phyloP scores from a whole-genome alignment of 2,888 invertebrate genomes.

The Campaea margaritaria region DNA sequence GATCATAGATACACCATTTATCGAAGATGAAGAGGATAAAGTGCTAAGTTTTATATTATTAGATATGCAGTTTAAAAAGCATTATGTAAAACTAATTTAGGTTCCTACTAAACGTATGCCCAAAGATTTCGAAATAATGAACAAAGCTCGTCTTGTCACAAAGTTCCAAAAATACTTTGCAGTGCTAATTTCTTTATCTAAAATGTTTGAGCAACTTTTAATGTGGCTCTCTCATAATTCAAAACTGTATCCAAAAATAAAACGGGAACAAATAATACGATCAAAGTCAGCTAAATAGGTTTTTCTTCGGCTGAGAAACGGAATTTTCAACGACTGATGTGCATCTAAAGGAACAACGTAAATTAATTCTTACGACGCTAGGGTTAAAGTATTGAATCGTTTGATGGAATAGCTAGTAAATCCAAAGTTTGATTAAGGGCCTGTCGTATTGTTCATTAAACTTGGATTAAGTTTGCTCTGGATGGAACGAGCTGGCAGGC shows the following conservation, averaged over 20 bases:
- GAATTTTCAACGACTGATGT: constrained; percentile 49
- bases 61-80: too few species aligned
- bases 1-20: too few species aligned
- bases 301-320: constrained; percentile 65
- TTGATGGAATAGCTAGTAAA: constrained; percentile 59
- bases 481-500: constrained; percentile 84
- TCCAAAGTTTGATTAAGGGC: constrained; percentile 85
- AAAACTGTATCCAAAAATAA: constrained; percentile 59
- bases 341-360: constrained; percentile 34
- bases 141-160: too few species aligned
- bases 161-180: too few species aligned
- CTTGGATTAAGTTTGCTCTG: constrained; percentile 85
- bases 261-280: constrained; percentile 81
- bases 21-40: too few species aligned
- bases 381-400: constrained; percentile 53
- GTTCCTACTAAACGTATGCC: too few species aligned
- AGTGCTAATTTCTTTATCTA: too few species aligned
- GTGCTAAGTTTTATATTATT: too few species aligned
- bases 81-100: too few species aligned
- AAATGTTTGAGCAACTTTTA: constrained; percentile 43
- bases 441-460: constrained; percentile 86
- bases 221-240: constrained; percentile 42
- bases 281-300: constrained; percentile 83
- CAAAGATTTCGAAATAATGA: too few species aligned
- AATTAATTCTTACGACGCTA: constrained; percentile 38